Base-by-base conservation (phyloP, 2,113 vertebrate species). In the Stercorarius parasiticus region DNA sequence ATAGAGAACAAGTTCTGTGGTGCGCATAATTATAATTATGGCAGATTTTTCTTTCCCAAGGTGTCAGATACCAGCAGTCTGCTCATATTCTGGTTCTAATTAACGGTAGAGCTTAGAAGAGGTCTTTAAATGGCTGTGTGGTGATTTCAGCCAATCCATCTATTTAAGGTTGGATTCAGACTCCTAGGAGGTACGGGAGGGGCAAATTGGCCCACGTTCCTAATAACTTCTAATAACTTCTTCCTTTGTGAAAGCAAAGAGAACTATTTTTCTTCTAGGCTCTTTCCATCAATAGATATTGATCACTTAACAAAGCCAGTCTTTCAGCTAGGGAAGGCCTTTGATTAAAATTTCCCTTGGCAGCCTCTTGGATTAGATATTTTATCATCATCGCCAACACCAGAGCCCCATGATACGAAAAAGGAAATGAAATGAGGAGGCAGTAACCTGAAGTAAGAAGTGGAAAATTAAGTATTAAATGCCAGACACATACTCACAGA, bases 281-380 rank as follows among this genome's bases (percentile, higher is more conserved):
- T 90, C 50, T 81, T 73, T 21, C 80, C 76, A 67, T 94, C 88
- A 74, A 40, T 59, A 92, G 82, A 84, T 96, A 95, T 71, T 43
- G 88, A 96, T 90, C 92, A 56, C 64, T 96, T 90, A 78, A 78
- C 64, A 70, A 86, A 93, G 82, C 42, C 64, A 86, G 30, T 21
- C 71, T 82, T 89, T 72, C 66, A 77, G 82, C 66, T 87, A 13
- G 9, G 12, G 85, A 88, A 90, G 56, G 70, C 66, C 19, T 95
- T 56, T 90, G 80, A 94, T 95, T 94, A 90, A 96, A 93, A 93
- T 78, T 93, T 94, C 76, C 30, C 72, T 96, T 93, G 95, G 90
- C 96, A 92, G 55, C 52, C 82, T 42, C 67, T 94, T 47, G 83
- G 64, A 50, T 90, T 77, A 59, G 67, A 15, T 62, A n/a, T 88